Conservation (phyloP, 2,888 invertebrate species). For the Acrobasis repandana region DNA sequence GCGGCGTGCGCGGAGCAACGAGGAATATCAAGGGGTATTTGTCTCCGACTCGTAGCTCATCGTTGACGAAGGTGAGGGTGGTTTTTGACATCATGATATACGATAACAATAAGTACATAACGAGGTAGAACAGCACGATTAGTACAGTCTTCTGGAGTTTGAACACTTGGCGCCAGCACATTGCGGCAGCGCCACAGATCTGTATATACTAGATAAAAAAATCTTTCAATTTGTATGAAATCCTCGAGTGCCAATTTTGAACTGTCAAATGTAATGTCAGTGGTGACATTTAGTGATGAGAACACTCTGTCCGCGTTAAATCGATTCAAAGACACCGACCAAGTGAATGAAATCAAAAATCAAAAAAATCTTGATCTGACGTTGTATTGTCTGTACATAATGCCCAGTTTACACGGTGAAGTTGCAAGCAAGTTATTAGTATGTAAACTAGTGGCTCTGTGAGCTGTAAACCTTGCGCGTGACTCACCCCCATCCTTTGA, state of each 20-base stretch:
- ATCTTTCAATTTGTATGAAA: no score
- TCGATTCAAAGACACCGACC: neutral
- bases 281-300: no score
- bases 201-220: no score
- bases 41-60: constrained; percentile 50
- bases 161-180: constrained; percentile 55
- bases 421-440: neutral
- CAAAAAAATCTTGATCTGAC: constrained; percentile 23
- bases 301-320: neutral
- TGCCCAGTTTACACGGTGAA: neutral
- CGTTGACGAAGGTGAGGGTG: constrained; percentile 47
- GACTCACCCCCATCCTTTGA: no score
- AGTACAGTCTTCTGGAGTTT: constrained; percentile 49
- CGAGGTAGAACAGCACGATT: constrained; percentile 46
- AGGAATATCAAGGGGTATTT: constrained; percentile 56
- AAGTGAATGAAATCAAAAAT: constrained; percentile 27
- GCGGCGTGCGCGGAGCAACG: constrained; percentile 39
- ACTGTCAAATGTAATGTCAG: neutral
- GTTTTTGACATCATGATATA: constrained; percentile 43
- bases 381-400: neutral
- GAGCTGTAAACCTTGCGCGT: no score
- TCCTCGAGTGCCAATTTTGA: neutral
- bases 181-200: constrained; percentile 38
- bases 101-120: constrained; percentile 46
- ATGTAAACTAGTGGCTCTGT: no score